Evolutionary conservation across 1,140 invertebrate species (phyloP), one percentile per base, ranked within the genome.

Genomic region (Drosophila sechellia): DNA sequence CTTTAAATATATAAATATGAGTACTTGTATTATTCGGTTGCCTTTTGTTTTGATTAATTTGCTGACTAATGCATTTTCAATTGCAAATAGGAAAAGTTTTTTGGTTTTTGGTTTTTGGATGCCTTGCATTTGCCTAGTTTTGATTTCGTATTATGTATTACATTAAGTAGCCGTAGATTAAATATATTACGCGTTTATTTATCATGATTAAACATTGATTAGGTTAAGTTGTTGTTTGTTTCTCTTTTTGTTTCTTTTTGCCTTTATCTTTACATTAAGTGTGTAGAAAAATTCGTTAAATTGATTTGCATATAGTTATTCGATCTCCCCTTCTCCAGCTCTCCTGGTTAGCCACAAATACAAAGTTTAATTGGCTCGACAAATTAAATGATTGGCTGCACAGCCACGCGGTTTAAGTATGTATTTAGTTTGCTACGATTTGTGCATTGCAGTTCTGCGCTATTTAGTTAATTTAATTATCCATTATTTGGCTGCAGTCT

Each of bases 201-300:
- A 60, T 69, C 56, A 57, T 58, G 56, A 57, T 80, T 71, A 83
- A 74, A 79, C 70, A 83, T 83, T 83, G 75, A 83, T 83, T 74
- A 81, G 57, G 77, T 75, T 75, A 73, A 42, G 31, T 31, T 63
- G 68, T 72, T 49, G 64, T 39, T 66, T 69, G 59, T 15, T 34
- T 48, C 6, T 27, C 5, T 46, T 50, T 53, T 49, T 8, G 45
- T 73, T 56, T 45, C 27, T 60, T 61, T 63, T 48, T 54, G 52
- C 50, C 64, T 57, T 64, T 84, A 85, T 50, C 76, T 79, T 87
- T 87, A 87, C 76, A 87, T 89, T 87, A 79, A 77, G 79, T 87
- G 84, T 87, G 84, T 87, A 87, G 84, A 87, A 87, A 87, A 87
- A 87, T 87, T 87, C 83, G 83, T 83, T 87, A 89, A 89, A 89